These are phyloP conservation scores for Alectura lathami DNA, from an alignment of 2,113 vertebrate genomes.

Conservation along the genomic window DNA sequence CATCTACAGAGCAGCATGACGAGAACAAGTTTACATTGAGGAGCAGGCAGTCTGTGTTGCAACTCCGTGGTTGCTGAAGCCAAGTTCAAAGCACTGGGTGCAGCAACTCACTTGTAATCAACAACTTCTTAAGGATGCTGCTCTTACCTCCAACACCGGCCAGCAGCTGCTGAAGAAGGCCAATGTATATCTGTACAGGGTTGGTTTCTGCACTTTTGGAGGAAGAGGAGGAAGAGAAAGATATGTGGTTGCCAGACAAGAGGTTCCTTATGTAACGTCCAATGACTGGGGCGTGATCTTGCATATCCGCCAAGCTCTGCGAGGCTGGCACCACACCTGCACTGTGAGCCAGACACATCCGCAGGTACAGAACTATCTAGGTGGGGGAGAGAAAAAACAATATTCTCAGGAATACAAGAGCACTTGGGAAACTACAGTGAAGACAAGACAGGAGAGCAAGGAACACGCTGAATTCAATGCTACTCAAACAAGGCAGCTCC, in stretches of 20 bases:
- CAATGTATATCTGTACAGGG: constrained; percentile 90
- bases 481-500: background rate
- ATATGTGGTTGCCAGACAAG: constrained; percentile 77
- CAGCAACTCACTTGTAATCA: background rate
- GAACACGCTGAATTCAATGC: background rate
- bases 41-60: rapidly evolving
- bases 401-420: background rate
- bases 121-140: background rate
- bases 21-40: background rate
- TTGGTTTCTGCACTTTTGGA: constrained; percentile 85
- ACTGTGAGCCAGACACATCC: constrained; percentile 95
- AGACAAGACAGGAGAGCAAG: background rate
- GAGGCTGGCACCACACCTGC: constrained; percentile 88
- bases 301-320: constrained; percentile 91
- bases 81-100: background rate
- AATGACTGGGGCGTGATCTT: constrained; percentile 92
- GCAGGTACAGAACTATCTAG: constrained; percentile 93
- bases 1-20: background rate
- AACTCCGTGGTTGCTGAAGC: background rate
- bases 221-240: constrained; percentile 69
- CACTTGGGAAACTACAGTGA: background rate
- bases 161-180: constrained; percentile 92
- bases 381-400: background rate
- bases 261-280: constrained; percentile 88
- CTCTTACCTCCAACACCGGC: constrained; percentile 89